Evolutionary conservation across 1,140 invertebrate genomes (phyloP), one percentile per base, ranked within the genome.

Genomic region (Apolygus lucorum): DNA sequence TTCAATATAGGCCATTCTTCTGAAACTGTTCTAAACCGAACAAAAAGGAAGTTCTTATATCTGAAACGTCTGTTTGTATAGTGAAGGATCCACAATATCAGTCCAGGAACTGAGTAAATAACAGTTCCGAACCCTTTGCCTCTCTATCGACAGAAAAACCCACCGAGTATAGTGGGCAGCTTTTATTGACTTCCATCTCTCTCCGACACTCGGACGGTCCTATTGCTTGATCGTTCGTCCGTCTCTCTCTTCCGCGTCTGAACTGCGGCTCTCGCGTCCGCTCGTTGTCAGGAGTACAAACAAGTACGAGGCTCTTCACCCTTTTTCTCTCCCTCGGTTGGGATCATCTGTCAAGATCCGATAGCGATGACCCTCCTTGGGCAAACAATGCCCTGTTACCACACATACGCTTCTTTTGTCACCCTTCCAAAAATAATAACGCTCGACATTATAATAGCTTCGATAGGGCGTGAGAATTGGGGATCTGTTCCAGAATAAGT

Each of bases 181-280:
- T 59, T 59, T 59, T 59, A 59, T 59, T 59, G 54, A 59, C 54
- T 59, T 59, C 54, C 22, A 59, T 59, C 54, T 59, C 54, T 59
- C 54, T 49, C 34, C 34, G 17, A 24, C 22, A 8, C 17, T 17
- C 4, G 34, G 34, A 42, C 34, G 34, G 34, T n/a, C 34, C 34
- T 4, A 17, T 42, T 42, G 17, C 34, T 42, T 4, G 17, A 42
- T 8, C 4, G 34, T 17, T 42, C 4, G 17, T 42, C 34, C 34
- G 34, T 42, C 34, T 42, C 34, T 42, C 34, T 42, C 34, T 8
- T 17, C 4, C 34, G 17, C 34, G 34, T 17, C 34, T 17, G 4
- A 42, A 42, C 34, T 17, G 17, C 34, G 34, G 4, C 17, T 4
- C 17, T 42, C 34, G 17, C 17, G 34, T 42, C 4, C 17, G 4